Percentiles rank a stretch among this genome's conserved stretches.
Conservation (phyloP, 2,888 invertebrate species). For the Fragum whitleyi region DNA sequence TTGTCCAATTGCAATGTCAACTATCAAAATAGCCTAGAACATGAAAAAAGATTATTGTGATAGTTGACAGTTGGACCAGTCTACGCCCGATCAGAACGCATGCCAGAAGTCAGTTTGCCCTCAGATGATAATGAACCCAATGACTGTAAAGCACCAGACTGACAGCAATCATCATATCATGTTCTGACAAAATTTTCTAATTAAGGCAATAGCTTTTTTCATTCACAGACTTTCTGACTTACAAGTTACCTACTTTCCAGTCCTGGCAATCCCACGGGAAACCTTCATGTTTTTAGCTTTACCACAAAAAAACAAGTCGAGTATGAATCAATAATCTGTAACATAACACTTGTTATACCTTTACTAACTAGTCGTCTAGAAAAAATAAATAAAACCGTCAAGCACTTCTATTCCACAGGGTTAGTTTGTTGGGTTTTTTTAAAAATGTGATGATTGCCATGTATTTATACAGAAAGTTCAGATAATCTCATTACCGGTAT, state of each 20-base stretch:
- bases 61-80: too few relatives aligned
- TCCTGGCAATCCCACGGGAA: neutral
- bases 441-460: too few relatives aligned
- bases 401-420: neutral
- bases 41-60: too few relatives aligned
- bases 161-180: neutral
- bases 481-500: too few relatives aligned
- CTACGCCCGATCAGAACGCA: too few relatives aligned
- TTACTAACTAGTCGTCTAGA: constrained; percentile 1
- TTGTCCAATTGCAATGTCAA: too few relatives aligned
- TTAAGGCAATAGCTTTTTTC: neutral
- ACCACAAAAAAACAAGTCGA: neutral
- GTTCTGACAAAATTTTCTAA: constrained; percentile 1
- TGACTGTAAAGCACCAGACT: neutral
- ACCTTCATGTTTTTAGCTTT: neutral
- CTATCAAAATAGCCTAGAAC: too few relatives aligned
- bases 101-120: too few relatives aligned
- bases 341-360: constrained; percentile 14
- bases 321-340: constrained; percentile 6
- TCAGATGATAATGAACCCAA: neutral
- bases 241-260: neutral
- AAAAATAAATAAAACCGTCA: constrained; percentile 3
- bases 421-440: too few relatives aligned
- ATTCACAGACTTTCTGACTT: constrained; percentile 7
- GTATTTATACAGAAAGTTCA: too few relatives aligned